Conservation (phyloP, 2,113 vertebrate genomes). For the Phoxinus phoxinus region DNA sequence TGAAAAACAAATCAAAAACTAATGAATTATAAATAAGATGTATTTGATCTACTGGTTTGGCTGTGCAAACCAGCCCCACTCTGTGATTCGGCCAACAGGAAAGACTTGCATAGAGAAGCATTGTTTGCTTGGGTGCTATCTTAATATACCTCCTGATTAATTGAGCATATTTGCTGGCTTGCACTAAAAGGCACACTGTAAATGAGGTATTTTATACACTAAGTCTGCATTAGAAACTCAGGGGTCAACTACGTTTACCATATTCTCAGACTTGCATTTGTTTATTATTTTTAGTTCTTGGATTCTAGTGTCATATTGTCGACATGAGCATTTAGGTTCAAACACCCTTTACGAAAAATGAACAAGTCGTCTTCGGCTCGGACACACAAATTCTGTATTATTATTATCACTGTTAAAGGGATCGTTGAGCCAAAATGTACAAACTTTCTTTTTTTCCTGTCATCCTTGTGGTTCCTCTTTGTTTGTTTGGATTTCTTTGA, state of each 20-base stretch:
- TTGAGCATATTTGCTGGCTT: slow-evolving; percentile 81
- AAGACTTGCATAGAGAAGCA: slow-evolving; percentile 66
- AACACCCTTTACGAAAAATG: slow-evolving; percentile 70
- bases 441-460: slow-evolving; percentile 36
- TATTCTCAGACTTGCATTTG: slow-evolving; percentile 75
- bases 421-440: slow-evolving; percentile 77
- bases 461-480: slow-evolving; percentile 53
- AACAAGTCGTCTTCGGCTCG: slow-evolving; percentile 67
- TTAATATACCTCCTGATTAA: slow-evolving; percentile 80
- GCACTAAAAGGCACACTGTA: slow-evolving; percentile 83
- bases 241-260: slow-evolving; percentile 83
- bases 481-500: slow-evolving; percentile 65
- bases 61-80: slow-evolving; percentile 66
- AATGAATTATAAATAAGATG: slow-evolving; percentile 72
- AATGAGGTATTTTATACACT: slow-evolving; percentile 83
- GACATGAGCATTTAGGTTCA: slow-evolving; percentile 65
- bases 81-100: slow-evolving; percentile 69
- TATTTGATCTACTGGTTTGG: slow-evolving; percentile 78
- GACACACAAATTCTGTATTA: slow-evolving; percentile 69
- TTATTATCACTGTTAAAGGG: slow-evolving; percentile 61
- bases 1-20: slow-evolving; percentile 61
- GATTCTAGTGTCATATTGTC: slow-evolving; percentile 29
- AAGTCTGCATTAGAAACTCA: slow-evolving; percentile 83
- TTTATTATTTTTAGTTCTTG: slow-evolving; percentile 46
- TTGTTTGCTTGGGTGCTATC: slow-evolving; percentile 81